phyloP scores from a whole-genome alignment of 2,888 invertebrate genomes.

The Agrotis segetum region DNA sequence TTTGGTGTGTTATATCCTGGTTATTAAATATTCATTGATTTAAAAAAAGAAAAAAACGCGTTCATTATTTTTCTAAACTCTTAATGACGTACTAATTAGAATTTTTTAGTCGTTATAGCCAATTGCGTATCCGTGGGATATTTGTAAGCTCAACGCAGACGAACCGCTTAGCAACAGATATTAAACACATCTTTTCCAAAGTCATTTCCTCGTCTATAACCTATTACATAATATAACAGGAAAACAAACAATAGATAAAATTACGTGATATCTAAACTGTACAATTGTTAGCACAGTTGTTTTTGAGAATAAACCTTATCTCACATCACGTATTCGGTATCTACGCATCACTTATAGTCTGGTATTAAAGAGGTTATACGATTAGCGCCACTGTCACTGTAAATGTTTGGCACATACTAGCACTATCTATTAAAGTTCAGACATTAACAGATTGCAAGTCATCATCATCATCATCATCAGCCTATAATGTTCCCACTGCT shows the following conservation, averaged over 20 bases:
- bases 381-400: constrained; percentile 1
- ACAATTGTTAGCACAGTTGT: neutral
- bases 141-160: too few relatives aligned
- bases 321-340: constrained; percentile 45
- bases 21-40: too few relatives aligned
- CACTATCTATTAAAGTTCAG: neutral
- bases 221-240: neutral
- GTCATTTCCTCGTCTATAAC: neutral
- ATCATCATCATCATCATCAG: too few relatives aligned
- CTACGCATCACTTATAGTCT: constrained; percentile 18
- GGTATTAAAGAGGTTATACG: constrained; percentile 16
- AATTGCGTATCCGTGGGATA: too few relatives aligned
- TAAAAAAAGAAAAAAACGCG: too few relatives aligned
- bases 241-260: constrained; percentile 14
- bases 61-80: too few relatives aligned
- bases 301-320: constrained; percentile 26
- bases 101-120: too few relatives aligned
- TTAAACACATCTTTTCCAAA: neutral
- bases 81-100: too few relatives aligned
- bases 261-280: neutral
- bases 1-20: too few relatives aligned
- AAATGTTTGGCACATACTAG: neutral
- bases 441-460: neutral
- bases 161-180: too few relatives aligned
- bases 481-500: too few relatives aligned